Evolutionary conservation across 2,888 invertebrate genomes (phyloP), one percentile per base, ranked within the genome.

Genomic region (Tromatobia lineatoria): DNA sequence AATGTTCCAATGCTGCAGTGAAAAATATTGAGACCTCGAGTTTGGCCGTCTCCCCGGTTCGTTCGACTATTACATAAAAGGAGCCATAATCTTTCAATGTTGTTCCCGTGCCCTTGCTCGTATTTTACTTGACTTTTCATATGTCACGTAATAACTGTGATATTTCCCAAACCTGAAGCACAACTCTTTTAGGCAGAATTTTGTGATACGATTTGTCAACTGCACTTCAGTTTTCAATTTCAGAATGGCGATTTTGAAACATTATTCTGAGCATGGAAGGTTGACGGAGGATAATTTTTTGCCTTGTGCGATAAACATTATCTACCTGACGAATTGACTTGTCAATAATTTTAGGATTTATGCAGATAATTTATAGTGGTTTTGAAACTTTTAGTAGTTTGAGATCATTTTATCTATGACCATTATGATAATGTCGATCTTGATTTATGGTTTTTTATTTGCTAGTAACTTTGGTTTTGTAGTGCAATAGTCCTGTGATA

Each of bases 51-150:
- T 74, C 64, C 50, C 59, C 38, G 64, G 75, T 75, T 82, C 73
- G 73, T 50, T 76, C 80, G 80, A 81, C 80, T 88, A 89, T 89
- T 89, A 89, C 88, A 89, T 89, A 89, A 89, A 89, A 80, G 88
- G 85, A 85, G 77, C 83, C 87, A 85, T 88, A 83, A 85, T 82
- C 74, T 77, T 80, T 74, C 69, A 83, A 84, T 86, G 83, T 85
- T 83, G 80, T 79, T 83, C 67, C 81, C 57, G 66, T 64, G 50
- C 67, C 70, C 69, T 77, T 38, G 18, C 61, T 71, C 50, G 61
- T 52, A 29, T 34, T 80, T 67, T 45, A 25, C 52, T 15, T 69
- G 29, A 42, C 23, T 38, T 47, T 64, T 64, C 15, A 25, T 47
- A 20, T 1, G 57, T 50, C 34, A 42, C 23, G 15, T 4, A 59